Evolutionary conservation across 2,888 invertebrate genomes (phyloP), one percentile per base, ranked within the genome.

Genomic region (Malachius bipustulatus): DNA sequence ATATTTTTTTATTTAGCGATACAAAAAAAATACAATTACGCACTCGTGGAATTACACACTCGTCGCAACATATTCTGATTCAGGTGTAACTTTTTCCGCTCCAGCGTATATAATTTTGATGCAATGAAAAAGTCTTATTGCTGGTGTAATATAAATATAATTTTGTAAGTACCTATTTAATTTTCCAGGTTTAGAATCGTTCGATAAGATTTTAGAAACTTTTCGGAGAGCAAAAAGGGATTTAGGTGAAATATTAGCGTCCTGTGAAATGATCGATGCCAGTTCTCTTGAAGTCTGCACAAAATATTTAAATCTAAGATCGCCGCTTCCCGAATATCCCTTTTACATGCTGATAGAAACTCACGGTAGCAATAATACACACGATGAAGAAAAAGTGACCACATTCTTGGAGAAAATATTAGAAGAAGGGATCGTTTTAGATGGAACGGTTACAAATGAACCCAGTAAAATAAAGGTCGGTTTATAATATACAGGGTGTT

Each of bases 181-280:
- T 10, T 32, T 52, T 54, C 4, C 47, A 77, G 90, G 89, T 14
- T 65, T 90, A 24, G 63, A 77, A 36, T 75, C 68, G 19, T 97
- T 90, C 59, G 77, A 84, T 24, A 70, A 77, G 42, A 78, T 93
- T 13, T 62, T 93, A 9, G 66, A 78, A 47, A 73, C 87, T 0
- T 84, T 81, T 54, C 68, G 72, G 46, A 66, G 73, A 41, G 87
- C 91, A 0, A 87, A 82, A 59, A 61, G 60, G 1, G 71, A 76
- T 14, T 64, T 94, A 8, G 85, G 82, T 1, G 96, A 97, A 66
- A 85, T 93, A 44, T 61, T 98, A 26, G 94, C 96, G 3, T 90
- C 96, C 0, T 96, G 89, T 64, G 98, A 98, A 67, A 75, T 97
- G 70, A 82, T 97, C 40, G 97, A 98, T 61, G 67, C 67, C 8